Conservation (phyloP, 2,797 vertebrate genomes). For the Trachops cirrhosus region DNA sequence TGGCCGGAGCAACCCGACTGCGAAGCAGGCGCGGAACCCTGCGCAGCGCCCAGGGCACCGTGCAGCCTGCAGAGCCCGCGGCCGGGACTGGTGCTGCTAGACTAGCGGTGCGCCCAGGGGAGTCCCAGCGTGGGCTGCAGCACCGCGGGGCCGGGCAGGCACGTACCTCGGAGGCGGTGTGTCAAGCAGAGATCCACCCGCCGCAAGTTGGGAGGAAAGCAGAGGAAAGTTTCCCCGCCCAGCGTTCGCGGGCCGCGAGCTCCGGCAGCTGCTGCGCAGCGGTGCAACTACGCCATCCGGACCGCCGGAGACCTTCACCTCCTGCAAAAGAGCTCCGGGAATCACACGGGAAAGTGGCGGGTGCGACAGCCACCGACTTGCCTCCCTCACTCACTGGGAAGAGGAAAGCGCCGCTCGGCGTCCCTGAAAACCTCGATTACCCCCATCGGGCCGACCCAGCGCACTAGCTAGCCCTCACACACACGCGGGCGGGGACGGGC, state of each 20-base stretch:
- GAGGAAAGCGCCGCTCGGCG: slow-evolving; percentile 63
- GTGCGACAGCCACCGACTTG: neutral
- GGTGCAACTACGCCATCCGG: slow-evolving; percentile 67
- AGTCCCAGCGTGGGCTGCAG: neutral
- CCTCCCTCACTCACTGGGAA: slow-evolving; percentile 51
- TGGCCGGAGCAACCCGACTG: neutral
- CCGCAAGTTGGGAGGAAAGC: neutral
- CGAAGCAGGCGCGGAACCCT: neutral
- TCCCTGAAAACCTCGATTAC: slow-evolving; percentile 68
- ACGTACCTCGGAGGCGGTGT: slow-evolving; percentile 62
- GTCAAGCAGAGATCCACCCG: slow-evolving; percentile 31
- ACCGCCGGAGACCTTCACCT: slow-evolving; percentile 62
- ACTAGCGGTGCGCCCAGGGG: neutral
- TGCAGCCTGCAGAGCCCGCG: slow-evolving; percentile 41
- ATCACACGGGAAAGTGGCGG: slow-evolving; percentile 50
- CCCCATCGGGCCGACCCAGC: slow-evolving; percentile 68
- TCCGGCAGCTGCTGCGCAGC: slow-evolving; percentile 51
- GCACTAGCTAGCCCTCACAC: slow-evolving; percentile 28
- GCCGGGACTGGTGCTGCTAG: neutral
- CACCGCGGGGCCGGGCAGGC: neutral
- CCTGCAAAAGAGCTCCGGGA: slow-evolving; percentile 64
- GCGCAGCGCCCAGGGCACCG: neutral
- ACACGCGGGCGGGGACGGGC: slow-evolving; percentile 68
- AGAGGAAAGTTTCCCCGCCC: slow-evolving; percentile 47
- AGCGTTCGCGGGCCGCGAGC: slow-evolving; percentile 25